Conservation (phyloP, 2,888 invertebrate species). For the Drosophila borealis region DNA sequence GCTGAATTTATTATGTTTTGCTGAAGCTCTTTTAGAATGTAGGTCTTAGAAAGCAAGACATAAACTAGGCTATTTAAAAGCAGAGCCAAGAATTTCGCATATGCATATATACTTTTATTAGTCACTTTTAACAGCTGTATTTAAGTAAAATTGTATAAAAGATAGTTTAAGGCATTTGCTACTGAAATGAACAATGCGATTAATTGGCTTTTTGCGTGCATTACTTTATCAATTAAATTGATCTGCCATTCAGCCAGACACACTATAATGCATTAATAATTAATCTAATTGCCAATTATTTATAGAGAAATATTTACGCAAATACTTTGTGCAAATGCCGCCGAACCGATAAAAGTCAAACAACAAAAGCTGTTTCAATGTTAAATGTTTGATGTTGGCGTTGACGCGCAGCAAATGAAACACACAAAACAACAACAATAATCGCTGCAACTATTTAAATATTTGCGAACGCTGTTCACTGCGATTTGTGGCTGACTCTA, state of each 20-base stretch:
- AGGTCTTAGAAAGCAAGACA: too few relatives aligned
- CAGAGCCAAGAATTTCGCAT: too few relatives aligned
- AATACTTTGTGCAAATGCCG: constrained; percentile 67
- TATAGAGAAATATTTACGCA: constrained; percentile 40
- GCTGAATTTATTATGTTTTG: too few relatives aligned
- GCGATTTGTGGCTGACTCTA: constrained; percentile 14
- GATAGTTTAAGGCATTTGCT: too few relatives aligned
- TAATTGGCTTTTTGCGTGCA: background rate
- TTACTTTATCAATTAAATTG: constrained; percentile 14
- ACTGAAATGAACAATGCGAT: background rate
- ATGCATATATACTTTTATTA: too few relatives aligned
- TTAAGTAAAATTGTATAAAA: too few relatives aligned
- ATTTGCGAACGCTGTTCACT: constrained; percentile 33
- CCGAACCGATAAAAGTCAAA: constrained; percentile 61
- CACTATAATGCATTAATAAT: constrained; percentile 31
- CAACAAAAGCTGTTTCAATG: constrained; percentile 57
- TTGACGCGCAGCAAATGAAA: constrained; percentile 34
- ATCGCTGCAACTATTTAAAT: constrained; percentile 38
- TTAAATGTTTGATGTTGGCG: constrained; percentile 47
- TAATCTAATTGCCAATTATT: constrained; percentile 65
- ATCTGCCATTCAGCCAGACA: constrained; percentile 5
- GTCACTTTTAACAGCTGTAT: too few relatives aligned
- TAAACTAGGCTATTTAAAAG: too few relatives aligned
- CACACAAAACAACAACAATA: constrained; percentile 11
- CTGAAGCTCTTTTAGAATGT: too few relatives aligned